Conservation (phyloP, 2,797 vertebrate genomes). For the Pseudochirops cupreus region DNA sequence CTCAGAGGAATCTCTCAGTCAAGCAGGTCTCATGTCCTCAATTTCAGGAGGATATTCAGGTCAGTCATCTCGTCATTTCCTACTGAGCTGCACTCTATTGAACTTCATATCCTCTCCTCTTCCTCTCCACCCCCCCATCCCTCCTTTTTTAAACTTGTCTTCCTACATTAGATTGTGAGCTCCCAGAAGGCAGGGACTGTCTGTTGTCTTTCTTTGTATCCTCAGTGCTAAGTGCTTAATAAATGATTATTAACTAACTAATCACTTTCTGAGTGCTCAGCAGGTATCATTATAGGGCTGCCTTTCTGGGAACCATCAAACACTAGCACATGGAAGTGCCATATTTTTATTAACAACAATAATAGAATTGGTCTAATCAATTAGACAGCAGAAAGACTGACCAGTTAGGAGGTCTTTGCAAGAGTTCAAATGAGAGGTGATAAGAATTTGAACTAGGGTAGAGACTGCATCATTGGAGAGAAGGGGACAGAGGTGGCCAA, state of each 20-base stretch:
- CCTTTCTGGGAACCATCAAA: neutral
- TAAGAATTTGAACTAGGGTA: neutral
- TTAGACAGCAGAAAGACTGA: neutral
- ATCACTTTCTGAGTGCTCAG: neutral
- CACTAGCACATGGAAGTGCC: neutral
- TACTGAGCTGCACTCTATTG: neutral
- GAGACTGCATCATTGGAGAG: neutral
- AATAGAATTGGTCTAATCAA: neutral
- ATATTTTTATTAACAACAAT: neutral
- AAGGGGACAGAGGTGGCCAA: neutral
- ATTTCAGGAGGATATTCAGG: neutral
- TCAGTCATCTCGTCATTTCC: neutral
- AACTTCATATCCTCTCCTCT: neutral
- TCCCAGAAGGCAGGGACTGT: neutral
- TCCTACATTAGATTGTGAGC: neutral
- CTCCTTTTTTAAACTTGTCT: neutral
- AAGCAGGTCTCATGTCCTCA: neutral
- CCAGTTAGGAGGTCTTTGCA: neutral
- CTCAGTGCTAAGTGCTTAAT: neutral
- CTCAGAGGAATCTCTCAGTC: neutral
- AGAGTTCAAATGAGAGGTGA: neutral
- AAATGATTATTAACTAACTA: neutral
- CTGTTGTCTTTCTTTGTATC: neutral
- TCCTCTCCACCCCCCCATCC: neutral
- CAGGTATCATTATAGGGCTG: neutral